Conservation (phyloP, 35 echinoderm and acorn worm species). For the Holothuria glaberrima region DNA sequence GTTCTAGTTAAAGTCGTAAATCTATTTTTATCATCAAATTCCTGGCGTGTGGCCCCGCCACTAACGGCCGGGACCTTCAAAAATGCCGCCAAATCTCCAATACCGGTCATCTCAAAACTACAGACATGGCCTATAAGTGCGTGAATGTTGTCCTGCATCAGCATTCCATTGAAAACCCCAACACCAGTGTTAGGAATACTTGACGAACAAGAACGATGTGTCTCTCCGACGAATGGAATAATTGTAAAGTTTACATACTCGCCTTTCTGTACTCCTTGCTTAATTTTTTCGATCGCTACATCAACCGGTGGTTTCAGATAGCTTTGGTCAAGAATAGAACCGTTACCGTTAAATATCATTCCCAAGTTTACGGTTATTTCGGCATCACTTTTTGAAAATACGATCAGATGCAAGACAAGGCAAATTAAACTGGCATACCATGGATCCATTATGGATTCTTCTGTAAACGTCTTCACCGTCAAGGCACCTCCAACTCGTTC, state of each 20-base stretch:
- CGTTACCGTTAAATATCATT: background rate
- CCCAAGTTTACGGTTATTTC: background rate
- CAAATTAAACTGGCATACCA: too few species aligned
- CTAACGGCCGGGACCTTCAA: background rate
- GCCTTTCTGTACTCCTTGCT: background rate
- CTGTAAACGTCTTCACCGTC: too few species aligned
- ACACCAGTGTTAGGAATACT: background rate
- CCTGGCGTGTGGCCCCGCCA: background rate
- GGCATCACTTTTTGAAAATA: too few species aligned
- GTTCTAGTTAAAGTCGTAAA: constrained; percentile 3
- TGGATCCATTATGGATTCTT: too few species aligned
- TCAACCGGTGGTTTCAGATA: constrained; percentile 15
- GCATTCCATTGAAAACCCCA: background rate
- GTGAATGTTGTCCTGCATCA: background rate
- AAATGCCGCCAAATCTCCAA: constrained; percentile 23
- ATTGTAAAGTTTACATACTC: background rate
- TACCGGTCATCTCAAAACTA: constrained; percentile 26
- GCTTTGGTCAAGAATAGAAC: background rate
- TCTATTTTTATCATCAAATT: constrained; percentile 15
- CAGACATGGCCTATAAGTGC: constrained; percentile 35
- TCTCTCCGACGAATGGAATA: background rate
- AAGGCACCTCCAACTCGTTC: too few species aligned
- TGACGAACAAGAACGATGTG: background rate
- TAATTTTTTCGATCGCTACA: constrained; percentile 12
- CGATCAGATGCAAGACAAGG: too few species aligned